A percentile compares a stretch with the other conserved stretches of the same genome.
Evolutionary conservation across 2,797 vertebrate species (phyloP).

Genomic region (Thaleichthys pacificus): DNA sequence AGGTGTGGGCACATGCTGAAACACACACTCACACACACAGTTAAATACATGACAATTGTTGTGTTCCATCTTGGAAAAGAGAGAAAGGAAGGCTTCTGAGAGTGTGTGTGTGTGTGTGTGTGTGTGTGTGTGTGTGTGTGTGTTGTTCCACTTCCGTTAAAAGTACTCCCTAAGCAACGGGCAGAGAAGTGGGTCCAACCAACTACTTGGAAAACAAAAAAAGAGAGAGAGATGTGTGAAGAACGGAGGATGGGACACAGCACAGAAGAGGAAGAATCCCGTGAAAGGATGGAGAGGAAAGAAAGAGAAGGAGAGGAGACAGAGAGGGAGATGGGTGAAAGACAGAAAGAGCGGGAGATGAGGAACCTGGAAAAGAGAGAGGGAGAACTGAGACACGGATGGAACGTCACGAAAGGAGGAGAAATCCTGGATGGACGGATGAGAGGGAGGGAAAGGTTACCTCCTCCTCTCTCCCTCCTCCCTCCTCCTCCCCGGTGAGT

Average conservation of each 20-base stretch:
- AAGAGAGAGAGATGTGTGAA: slow-evolving; percentile 38
- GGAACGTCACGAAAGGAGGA: slow-evolving; percentile 74
- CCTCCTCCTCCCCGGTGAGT: slow-evolving; percentile 31
- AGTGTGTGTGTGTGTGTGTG: slow-evolving; percentile 31
- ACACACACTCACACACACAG: not conserved
- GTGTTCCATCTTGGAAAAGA: not conserved
- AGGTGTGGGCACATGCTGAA: not conserved
- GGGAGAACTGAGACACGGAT: slow-evolving; percentile 63
- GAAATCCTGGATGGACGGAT: slow-evolving; percentile 70
- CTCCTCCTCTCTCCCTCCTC: slow-evolving; percentile 32
- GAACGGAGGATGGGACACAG: not conserved
- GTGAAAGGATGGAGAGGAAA: slow-evolving; percentile 53
- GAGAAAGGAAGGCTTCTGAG: slow-evolving; percentile 8
- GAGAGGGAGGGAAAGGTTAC: slow-evolving; percentile 68
- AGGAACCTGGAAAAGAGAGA: not conserved
- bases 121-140: slow-evolving; percentile 41
- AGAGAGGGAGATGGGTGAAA: slow-evolving; percentile 51
- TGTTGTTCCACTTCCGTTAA: slow-evolving; percentile 62
- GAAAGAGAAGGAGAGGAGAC: slow-evolving; percentile 66
- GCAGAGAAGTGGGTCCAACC: slow-evolving; percentile 61
- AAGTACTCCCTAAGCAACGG: slow-evolving; percentile 71
- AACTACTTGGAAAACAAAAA: slow-evolving; percentile 68
- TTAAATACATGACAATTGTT: not conserved
- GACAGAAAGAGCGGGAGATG: slow-evolving; percentile 45
- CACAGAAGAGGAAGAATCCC: slow-evolving; percentile 38